Evolutionary conservation across 2,888 invertebrate genomes (phyloP).

Genomic region (Noctua janthe): DNA sequence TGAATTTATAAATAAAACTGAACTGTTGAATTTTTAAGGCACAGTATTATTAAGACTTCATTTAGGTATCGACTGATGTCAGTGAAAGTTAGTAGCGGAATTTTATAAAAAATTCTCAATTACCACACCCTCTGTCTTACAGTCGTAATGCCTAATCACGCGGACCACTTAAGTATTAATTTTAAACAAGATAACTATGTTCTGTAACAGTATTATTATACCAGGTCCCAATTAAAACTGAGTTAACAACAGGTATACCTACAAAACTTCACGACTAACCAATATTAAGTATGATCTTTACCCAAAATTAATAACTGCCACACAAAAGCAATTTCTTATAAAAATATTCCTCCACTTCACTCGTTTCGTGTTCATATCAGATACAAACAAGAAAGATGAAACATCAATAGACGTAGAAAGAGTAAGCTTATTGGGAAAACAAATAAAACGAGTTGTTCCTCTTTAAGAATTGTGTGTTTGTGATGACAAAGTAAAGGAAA

Average conservation of each 20-base stretch:
- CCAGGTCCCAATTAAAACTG: neutral
- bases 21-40: neutral
- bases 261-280: neutral
- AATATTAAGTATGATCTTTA: neutral
- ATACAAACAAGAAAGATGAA: slow-evolving; percentile 84
- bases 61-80: neutral
- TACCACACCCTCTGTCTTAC: neutral
- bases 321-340: slow-evolving; percentile 76
- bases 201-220: neutral
- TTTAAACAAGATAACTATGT: neutral
- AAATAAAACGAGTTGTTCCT: slow-evolving; percentile 55
- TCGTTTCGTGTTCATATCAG: slow-evolving; percentile 66
- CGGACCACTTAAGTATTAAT: neutral
- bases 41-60: no score
- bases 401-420: slow-evolving; percentile 77
- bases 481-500: neutral
- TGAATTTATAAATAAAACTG: neutral
- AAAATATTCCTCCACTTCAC: slow-evolving; percentile 77
- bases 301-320: slow-evolving; percentile 5
- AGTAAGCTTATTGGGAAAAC: slow-evolving; percentile 67
- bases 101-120: neutral
- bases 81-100: neutral
- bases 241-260: neutral
- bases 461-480: slow-evolving; percentile 21
- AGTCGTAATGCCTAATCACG: neutral